These are phyloP conservation scores for Steatornis caripensis DNA, from an alignment of 2,113 vertebrate species.

Conservation along the genomic window DNA sequence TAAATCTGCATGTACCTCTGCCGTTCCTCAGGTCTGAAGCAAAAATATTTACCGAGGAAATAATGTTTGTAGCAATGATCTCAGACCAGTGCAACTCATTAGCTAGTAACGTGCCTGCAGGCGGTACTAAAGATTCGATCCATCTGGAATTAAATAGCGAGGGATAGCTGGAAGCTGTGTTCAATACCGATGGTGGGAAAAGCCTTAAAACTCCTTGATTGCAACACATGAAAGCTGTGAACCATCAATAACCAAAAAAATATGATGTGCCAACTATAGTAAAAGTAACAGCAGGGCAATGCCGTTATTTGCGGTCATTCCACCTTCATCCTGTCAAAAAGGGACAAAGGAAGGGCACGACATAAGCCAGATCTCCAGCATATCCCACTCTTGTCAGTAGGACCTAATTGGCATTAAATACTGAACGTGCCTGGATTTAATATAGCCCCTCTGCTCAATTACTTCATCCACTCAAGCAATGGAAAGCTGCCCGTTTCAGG, in stretches of 20 bases:
- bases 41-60: conserved; percentile 58
- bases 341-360: conserved; percentile 38
- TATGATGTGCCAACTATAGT: conserved; percentile 52
- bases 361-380: conserved; percentile 39
- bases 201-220: conserved; percentile 64
- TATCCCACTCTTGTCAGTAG: conserved; percentile 49
- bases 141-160: conserved; percentile 64
- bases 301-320: conserved; percentile 55
- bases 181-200: conserved; percentile 60
- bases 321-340: conserved; percentile 45
- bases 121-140: conserved; percentile 50
- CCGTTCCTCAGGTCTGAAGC: conserved; percentile 31
- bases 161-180: conserved; percentile 61
- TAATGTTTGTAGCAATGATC: conserved; percentile 50
- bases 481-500: conserved; percentile 24
- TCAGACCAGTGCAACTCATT: conserved; percentile 62
- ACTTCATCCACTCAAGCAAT: conserved; percentile 29
- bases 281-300: conserved; percentile 42
- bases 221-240: conserved; percentile 64
- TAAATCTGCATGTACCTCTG: conserved; percentile 50
- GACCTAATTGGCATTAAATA: conserved; percentile 59
- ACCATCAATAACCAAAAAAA: conserved; percentile 62
- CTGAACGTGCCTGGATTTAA: conserved; percentile 51
- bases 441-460: conserved; percentile 19
- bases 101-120: conserved; percentile 58